Base-by-base conservation (phyloP, 2,113 vertebrate genomes). In the Centropus bengalensis region DNA sequence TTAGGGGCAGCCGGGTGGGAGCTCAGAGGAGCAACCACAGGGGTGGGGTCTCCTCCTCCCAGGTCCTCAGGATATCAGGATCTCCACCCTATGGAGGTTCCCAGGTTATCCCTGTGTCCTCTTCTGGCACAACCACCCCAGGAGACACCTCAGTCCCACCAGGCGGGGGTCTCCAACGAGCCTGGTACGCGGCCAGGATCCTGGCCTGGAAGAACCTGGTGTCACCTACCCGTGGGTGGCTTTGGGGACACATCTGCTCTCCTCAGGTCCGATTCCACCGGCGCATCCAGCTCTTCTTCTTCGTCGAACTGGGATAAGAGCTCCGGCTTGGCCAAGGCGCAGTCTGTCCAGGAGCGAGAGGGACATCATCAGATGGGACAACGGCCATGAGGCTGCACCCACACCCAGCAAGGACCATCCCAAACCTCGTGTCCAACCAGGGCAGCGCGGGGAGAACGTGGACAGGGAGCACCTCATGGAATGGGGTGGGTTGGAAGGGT, bases 191-290 rank as follows among this genome's bases (percentile, higher is more conserved):
- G 77, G 69, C 54, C 62, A 36, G 27, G 33, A 64, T 52, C 5
- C 42, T 5, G 45, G 51, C 36, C 51, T 1, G 3, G 36, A 28
- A 62, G 33, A 44, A 49, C 30, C 20, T 40, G 8, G 69, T 3
- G 32, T 42, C 87, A 89, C 94, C 3, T 77, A 96, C 94, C 94
- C 66, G 0, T 3, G 12, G 76, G 40, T 8, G 45, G 68, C 24
- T 73, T 45, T 7, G 11, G 64, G 42, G 55, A 56, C 12, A 44
- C 12, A 1, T 33, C 51, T 5, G n/a, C 26, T 56, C 22, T 54
- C 23, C 60, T 32, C 40, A 4, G 68, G 32, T 22, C 22, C 2
- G 3, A 18, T 23, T 51, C 42, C 0, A 0, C 11, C 0, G 0
- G n/a, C 0, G 1, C 0, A 7, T 33, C 44, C 5, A 18, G 74